Evolutionary conservation across 2,888 invertebrate genomes (phyloP).

Genomic region (Melikaiella ostensackeni): DNA sequence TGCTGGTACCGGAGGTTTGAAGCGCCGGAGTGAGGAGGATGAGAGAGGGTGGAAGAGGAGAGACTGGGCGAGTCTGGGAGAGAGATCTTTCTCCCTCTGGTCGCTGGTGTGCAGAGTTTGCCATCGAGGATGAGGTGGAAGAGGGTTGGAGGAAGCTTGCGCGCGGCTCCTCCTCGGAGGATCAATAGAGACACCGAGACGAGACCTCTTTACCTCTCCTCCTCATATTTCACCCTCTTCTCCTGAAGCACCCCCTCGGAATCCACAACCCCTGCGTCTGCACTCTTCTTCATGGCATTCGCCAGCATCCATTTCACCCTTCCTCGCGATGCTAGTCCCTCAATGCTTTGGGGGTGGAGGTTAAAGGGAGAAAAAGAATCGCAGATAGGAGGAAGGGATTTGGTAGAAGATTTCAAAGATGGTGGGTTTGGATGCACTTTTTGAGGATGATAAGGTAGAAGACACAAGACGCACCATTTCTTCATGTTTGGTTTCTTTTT

Average conservation of each 20-base stretch:
- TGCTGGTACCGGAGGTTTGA: constrained; percentile 51
- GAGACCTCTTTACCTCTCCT: constrained; percentile 73
- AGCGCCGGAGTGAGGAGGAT: constrained; percentile 13
- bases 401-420: no score
- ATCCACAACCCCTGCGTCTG: constrained; percentile 42
- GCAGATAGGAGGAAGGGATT: no score
- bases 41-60: not conserved
- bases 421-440: no score
- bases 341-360: no score
- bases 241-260: constrained; percentile 34
- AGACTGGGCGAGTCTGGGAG: constrained; percentile 44
- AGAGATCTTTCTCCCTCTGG: constrained; percentile 43
- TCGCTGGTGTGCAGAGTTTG: constrained; percentile 51
- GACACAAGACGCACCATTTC: no score
- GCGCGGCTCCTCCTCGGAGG: constrained; percentile 76
- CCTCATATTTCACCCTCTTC: constrained; percentile 48
- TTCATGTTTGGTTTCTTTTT: no score
- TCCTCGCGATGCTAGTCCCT: not conserved
- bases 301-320: constrained; percentile 22
- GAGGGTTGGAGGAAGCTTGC: constrained; percentile 73
- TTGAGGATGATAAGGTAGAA: no score
- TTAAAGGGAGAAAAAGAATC: no score
- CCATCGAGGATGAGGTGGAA: constrained; percentile 63
- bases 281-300: constrained; percentile 8
- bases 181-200: constrained; percentile 78